Base-by-base conservation (phyloP, 2,113 vertebrate species). In the Microcebus lehilahytsara region DNA sequence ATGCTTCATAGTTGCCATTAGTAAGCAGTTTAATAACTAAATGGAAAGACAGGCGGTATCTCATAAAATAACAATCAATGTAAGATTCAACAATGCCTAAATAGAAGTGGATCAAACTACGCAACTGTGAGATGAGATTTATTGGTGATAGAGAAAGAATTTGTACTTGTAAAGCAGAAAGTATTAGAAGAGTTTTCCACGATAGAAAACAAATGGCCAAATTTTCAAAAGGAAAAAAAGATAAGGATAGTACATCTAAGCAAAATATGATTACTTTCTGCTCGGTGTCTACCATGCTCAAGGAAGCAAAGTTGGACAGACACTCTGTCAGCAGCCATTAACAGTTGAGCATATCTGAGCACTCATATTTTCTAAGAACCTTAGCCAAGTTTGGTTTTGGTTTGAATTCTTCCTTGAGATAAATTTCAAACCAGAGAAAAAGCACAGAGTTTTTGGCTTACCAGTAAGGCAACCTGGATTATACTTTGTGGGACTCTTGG, bases 361-460 rank as follows among this genome's bases (percentile, higher is more conserved):
- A 60, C 46, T 96, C 96, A 94, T 37, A 95, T 97, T 97, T 96
- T 85, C 71, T 74, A 93, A 96, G 96, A 71, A 58, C 77, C 89
- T 74, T 49, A 84, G 93, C 94, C 97, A 98, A 86, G 75, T 92
- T 95, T 94, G 97, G 96, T 97, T 98, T 98, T 77, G 94, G 83
- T 67, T 91, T 89, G 64, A 86, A 95, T 96, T 94, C 46, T 96
- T 97, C 62, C 79, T 87, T 91, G 69, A 93, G 85, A 96, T 93
- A 66, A 46, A 96, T 97, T 98, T 91, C 91, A 96, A 96, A 96
- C 96, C 96, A 86, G 84, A 96, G 97, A 89, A 85, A 95, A 97
- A 96, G 30, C 69, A 49, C 78, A 67, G n/a, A 7, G 40, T 75
- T 85, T 79, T 94, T 96, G 91, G 89, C 93, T 94, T 85, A 74